These are phyloP conservation scores for Garra rufa DNA, from an alignment of 2,113 vertebrate species.

Conservation along the genomic window DNA sequence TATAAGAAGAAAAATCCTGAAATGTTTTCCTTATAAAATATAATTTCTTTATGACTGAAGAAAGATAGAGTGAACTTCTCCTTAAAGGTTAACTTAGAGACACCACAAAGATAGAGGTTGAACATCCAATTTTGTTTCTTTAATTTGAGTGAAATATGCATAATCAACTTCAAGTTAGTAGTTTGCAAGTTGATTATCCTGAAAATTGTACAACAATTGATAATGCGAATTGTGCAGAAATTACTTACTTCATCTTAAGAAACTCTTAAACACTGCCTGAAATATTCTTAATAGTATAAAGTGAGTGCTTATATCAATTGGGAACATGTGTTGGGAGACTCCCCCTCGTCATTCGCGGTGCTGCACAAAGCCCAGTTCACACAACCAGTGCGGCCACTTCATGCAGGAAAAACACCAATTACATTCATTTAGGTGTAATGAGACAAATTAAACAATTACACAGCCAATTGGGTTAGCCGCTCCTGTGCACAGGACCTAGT, in stretches of 20 bases:
- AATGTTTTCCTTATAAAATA: no score
- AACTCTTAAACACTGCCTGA: neutral
- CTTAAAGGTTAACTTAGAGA: neutral
- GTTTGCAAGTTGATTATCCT: neutral
- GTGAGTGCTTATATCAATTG: neutral
- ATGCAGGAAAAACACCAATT: constrained; percentile 69
- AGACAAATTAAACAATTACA: constrained; percentile 78
- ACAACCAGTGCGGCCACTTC: constrained; percentile 34
- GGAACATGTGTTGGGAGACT: neutral
- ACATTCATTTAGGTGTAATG: constrained; percentile 72
- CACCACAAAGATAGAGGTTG: neutral
- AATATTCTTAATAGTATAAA: neutral
- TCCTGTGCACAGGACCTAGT: constrained; percentile 62
- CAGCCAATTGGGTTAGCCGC: constrained; percentile 73
- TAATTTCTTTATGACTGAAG: no score
- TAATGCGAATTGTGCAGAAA: constrained; percentile 1
- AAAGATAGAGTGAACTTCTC: no score
- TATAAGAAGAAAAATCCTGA: no score
- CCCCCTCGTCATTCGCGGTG: neutral
- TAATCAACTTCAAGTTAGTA: no score
- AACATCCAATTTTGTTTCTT: neutral
- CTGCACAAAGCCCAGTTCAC: constrained; percentile 33
- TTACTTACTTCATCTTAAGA: neutral
- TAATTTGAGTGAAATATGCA: neutral
- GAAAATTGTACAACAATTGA: neutral